These are phyloP conservation scores for Calliopum simillimum DNA, from an alignment of 2,888 invertebrate genomes.

Conservation along the genomic window DNA sequence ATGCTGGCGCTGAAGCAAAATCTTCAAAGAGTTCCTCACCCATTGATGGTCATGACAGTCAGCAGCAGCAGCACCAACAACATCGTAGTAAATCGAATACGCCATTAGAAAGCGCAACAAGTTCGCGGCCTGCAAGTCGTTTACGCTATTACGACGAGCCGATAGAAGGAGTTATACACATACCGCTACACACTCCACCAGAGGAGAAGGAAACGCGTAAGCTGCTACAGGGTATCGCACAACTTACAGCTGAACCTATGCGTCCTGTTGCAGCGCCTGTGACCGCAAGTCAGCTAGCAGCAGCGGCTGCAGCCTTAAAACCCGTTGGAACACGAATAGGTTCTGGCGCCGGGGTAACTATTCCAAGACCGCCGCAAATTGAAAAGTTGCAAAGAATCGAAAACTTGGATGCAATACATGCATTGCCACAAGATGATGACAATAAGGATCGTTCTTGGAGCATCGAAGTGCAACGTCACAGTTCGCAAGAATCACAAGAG, in stretches of 20 bases:
- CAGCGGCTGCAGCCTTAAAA: slow-evolving; percentile 55
- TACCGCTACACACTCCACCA: slow-evolving; percentile 81
- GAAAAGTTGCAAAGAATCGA: slow-evolving; percentile 55
- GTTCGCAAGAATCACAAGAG: slow-evolving; percentile 70
- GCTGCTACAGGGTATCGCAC: slow-evolving; percentile 59
- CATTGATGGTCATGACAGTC: slow-evolving; percentile 57
- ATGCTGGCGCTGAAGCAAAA: slow-evolving; percentile 53
- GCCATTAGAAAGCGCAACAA: slow-evolving; percentile 59
- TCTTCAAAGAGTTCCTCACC: slow-evolving; percentile 68
- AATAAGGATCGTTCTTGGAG: slow-evolving; percentile 61
- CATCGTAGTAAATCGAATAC: slow-evolving; percentile 68
- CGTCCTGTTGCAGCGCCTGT: slow-evolving; percentile 55
- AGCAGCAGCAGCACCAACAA: slow-evolving; percentile 50
- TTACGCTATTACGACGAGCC: slow-evolving; percentile 75
- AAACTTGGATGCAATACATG: slow-evolving; percentile 72
- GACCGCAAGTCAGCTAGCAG: slow-evolving; percentile 55
- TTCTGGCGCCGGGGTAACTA: slow-evolving; percentile 36
- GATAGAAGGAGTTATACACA: slow-evolving; percentile 75
- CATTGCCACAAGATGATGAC: slow-evolving; percentile 68
- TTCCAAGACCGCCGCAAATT: slow-evolving; percentile 43
- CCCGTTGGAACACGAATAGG: slow-evolving; percentile 48
- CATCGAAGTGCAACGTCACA: slow-evolving; percentile 62
- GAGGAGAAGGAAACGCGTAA: slow-evolving; percentile 71
- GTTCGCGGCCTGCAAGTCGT: slow-evolving; percentile 62
- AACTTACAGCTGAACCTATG: slow-evolving; percentile 53